Evolutionary conservation across 2,797 vertebrate species (phyloP).

Genomic region (Momotus momota): DNA sequence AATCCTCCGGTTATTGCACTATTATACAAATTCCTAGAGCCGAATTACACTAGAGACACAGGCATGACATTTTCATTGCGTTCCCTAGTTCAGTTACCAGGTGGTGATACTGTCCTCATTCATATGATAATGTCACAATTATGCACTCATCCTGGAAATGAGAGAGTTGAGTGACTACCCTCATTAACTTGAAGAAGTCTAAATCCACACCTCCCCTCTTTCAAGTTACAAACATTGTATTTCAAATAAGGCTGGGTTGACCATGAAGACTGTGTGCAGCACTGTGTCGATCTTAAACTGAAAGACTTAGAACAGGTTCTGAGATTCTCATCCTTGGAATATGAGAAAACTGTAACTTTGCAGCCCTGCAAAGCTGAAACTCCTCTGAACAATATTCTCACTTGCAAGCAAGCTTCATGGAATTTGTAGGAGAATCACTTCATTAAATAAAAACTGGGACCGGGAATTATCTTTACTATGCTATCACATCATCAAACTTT

Average conservation of each 20-base stretch:
- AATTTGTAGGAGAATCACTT: not conserved
- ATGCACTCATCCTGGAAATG: not conserved
- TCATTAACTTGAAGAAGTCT: not conserved
- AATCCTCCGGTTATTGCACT: not conserved
- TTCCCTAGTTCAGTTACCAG: slow-evolving; percentile 7
- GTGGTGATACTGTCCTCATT: not conserved
- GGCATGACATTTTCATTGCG: not conserved
- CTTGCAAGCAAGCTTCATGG: not conserved
- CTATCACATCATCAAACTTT: not conserved
- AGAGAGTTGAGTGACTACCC: not conserved
- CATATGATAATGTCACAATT: slow-evolving; percentile 44
- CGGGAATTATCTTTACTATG: not conserved
- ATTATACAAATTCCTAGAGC: not conserved
- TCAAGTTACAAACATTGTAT: not conserved
- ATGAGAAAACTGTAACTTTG: not conserved
- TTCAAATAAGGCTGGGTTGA: not conserved
- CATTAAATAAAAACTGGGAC: not conserved
- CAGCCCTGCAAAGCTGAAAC: not conserved
- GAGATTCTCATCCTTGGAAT: not conserved
- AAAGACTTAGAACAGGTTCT: not conserved
- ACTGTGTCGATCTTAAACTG: not conserved
- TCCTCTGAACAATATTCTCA: not conserved
- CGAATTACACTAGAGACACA: not conserved
- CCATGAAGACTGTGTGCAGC: not conserved
- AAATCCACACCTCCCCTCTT: not conserved